Conservation (phyloP, 1,140 invertebrate species). For the Galendromus occidentalis region DNA sequence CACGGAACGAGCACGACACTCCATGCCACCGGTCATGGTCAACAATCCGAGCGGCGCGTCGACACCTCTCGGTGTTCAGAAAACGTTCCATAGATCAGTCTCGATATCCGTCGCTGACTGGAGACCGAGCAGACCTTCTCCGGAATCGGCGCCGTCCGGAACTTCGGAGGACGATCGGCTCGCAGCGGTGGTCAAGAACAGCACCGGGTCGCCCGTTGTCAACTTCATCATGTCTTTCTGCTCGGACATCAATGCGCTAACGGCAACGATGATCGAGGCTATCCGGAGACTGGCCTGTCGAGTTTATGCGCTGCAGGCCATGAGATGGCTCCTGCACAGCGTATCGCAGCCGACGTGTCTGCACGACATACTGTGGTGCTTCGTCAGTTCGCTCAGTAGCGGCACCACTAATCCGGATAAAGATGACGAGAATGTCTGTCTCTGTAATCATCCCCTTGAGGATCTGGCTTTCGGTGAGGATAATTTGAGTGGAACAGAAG, state of each 20-base stretch:
- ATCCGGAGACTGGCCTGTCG: conserved; percentile 59
- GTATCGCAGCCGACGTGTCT: conserved; percentile 72
- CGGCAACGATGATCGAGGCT: conserved; percentile 59
- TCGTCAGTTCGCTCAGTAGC: conserved; percentile 47
- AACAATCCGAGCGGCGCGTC: not conserved
- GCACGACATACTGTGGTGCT: conserved; percentile 90
- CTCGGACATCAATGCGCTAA: conserved; percentile 45
- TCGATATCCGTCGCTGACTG: conserved; percentile 1
- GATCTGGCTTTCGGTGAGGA: conserved; percentile 57
- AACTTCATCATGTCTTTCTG: not conserved
- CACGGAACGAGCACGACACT: not conserved
- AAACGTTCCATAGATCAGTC: not conserved
- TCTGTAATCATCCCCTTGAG: conserved; percentile 57
- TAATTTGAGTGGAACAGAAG: too few species aligned
- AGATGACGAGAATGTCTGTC: conserved; percentile 27
- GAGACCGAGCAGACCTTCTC: not conserved
- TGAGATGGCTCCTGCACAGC: conserved; percentile 80
- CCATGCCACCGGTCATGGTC: conserved; percentile 2
- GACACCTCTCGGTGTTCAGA: not conserved
- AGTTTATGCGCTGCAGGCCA: conserved; percentile 66
- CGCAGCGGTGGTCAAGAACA: not conserved
- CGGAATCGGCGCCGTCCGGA: not conserved
- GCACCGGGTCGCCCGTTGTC: not conserved
- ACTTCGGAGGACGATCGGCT: not conserved
- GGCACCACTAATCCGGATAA: not conserved